Conservation (phyloP, 1,140 invertebrate species). For the Trichonephila clavata region DNA sequence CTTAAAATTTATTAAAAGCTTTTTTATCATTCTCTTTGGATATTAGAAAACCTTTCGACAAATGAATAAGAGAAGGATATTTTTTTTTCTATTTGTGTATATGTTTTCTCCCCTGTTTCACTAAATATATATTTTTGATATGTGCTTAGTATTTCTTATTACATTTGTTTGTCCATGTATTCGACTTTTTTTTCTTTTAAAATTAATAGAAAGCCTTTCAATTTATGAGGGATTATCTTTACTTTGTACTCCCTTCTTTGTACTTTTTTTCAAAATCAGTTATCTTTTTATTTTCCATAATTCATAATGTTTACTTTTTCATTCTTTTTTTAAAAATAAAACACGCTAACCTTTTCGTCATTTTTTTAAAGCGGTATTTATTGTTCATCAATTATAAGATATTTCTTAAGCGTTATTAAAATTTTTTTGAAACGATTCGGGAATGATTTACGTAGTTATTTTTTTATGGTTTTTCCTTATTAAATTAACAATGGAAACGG, state of each 20-base stretch:
- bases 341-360: background rate
- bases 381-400: too few relatives aligned
- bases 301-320: background rate
- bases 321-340: background rate
- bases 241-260: background rate
- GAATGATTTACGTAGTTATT: too few relatives aligned
- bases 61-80: background rate
- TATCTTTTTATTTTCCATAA: background rate
- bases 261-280: background rate
- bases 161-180: background rate
- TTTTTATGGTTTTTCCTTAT: too few relatives aligned
- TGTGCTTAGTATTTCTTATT: background rate
- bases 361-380: background rate
- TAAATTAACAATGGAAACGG: too few relatives aligned
- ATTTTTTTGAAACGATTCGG: too few relatives aligned
- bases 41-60: background rate
- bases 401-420: too few relatives aligned
- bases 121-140: background rate
- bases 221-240: conserved; percentile 7
- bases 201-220: background rate
- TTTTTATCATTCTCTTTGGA: background rate
- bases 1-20: background rate
- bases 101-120: background rate
- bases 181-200: background rate
- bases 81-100: background rate